Evolutionary conservation across 2,888 invertebrate species (phyloP), one percentile per base, ranked within the genome.

Genomic region (Pandemis corylana): DNA sequence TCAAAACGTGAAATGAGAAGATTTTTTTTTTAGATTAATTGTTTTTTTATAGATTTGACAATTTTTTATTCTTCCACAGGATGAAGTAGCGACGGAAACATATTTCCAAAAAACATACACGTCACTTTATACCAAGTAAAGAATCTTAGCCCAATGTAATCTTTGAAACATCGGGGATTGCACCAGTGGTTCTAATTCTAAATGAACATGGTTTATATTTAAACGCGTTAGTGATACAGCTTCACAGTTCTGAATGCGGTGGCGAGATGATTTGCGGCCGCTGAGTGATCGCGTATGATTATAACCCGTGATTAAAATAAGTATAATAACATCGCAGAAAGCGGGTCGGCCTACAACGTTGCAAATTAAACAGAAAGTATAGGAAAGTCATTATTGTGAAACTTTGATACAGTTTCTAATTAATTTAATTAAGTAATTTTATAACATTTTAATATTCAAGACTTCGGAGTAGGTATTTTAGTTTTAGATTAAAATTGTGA

Each of bases 301-400:
- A 53, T 62, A 71, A 67, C 62, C 13, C 12, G 66, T 71, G 62
- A 70, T 75, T 75, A 70, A 75, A 75, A 75, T 59, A 12, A 59
- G 59, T 66, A 53, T 70, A 75, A 75, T 67, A 67, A 67, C 56
- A 67, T 61, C 28, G 53, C 75, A 70, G 69, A 75, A 67, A 75
- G 62, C 20, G 13, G 65, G 7, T 51, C 42, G 42, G 66, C 56
- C 42, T 46, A 42, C 65, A 65, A 41, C 20, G 28, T 56, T 68
- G 68, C 68, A 68, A 68, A 59, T 68, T 59, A 59, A 46, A 74
- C 42, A 46, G 75, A 75, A 70, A 71, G 70, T 65, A 71, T 75
- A 75, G 71, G 56, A 71, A 75, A 67, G 71, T 46, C 56, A 56
- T 74, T 70, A 66, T 56, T 46, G 41, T 71, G 74, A 53, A 71